Conservation (phyloP, 2,113 vertebrate genomes). For the Rhombomys opimus region DNA sequence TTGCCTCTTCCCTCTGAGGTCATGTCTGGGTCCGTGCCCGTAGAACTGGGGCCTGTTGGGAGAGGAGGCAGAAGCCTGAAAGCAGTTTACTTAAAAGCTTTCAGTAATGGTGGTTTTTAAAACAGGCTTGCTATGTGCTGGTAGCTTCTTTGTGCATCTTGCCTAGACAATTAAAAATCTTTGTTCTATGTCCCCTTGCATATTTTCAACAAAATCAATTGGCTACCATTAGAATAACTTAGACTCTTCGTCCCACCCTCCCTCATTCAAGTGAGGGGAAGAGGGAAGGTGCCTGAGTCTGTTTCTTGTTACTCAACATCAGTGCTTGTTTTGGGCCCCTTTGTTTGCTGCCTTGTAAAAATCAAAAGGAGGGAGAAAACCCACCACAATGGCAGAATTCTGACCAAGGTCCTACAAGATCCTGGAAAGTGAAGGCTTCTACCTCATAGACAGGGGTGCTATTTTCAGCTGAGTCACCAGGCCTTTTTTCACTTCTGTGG, state of each 20-base stretch:
- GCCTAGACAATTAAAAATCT: slow-evolving; percentile 89
- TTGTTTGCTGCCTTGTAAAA: slow-evolving; percentile 89
- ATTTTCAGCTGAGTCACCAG: slow-evolving; percentile 92
- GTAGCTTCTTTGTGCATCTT: slow-evolving; percentile 92
- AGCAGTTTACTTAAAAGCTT: slow-evolving; percentile 85
- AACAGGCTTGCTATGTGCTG: slow-evolving; percentile 90
- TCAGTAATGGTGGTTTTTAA: slow-evolving; percentile 88
- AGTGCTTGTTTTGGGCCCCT: slow-evolving; percentile 90
- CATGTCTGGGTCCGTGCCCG: slow-evolving; percentile 96
- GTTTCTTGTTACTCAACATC: slow-evolving; percentile 93
- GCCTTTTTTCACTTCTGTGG: slow-evolving; percentile 91
- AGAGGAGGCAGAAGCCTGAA: slow-evolving; percentile 88
- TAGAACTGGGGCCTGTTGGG: slow-evolving; percentile 95
- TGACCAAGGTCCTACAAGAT: slow-evolving; percentile 92
- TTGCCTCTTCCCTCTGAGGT: slow-evolving; percentile 94
- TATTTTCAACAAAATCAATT: slow-evolving; percentile 86
- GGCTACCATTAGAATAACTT: slow-evolving; percentile 86
- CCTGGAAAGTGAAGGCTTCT: slow-evolving; percentile 92
- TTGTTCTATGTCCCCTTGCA: slow-evolving; percentile 72
- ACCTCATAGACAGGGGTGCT: slow-evolving; percentile 90
- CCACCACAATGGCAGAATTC: slow-evolving; percentile 89
- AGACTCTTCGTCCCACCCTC: slow-evolving; percentile 83
- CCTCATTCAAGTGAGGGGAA: slow-evolving; percentile 83
- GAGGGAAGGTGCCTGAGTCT: slow-evolving; percentile 88
- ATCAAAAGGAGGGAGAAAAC: slow-evolving; percentile 81